phyloP scores from a whole-genome alignment of 2,113 vertebrate species.

The Carlito syrichta region DNA sequence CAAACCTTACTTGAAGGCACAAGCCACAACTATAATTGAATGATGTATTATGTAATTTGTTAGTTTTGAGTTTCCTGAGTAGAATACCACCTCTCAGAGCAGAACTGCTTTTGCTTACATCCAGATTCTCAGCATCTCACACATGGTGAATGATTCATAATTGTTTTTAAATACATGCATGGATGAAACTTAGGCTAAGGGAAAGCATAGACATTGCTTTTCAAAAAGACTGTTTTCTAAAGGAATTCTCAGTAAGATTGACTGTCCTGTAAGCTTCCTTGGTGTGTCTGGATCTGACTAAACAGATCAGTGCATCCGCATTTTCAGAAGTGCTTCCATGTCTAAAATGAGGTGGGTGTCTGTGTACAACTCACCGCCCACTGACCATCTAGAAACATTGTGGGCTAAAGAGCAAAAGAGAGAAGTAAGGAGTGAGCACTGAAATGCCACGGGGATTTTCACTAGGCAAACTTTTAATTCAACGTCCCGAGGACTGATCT shows the following conservation, averaged over 20 bases:
- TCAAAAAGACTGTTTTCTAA: neutral
- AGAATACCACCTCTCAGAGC: neutral
- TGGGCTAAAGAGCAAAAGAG: neutral
- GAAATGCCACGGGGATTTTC: neutral
- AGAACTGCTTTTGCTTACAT: neutral
- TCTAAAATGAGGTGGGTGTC: neutral
- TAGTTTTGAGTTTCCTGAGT: neutral
- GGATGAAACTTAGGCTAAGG: neutral
- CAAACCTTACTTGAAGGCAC: neutral
- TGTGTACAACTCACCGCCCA: neutral
- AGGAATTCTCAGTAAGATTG: neutral
- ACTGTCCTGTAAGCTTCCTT: neutral
- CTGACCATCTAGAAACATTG: neutral
- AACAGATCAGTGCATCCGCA: neutral
- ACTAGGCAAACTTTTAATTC: neutral
- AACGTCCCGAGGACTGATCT: neutral
- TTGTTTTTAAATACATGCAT: neutral
- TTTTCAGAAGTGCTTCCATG: neutral
- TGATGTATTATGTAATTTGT: neutral
- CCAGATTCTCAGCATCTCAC: neutral
- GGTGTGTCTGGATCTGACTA: neutral
- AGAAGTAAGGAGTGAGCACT: neutral
- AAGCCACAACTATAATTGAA: neutral
- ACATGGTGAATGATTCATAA: neutral
- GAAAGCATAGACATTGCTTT: neutral